Conservation (phyloP, 1,140 invertebrate species). For the Hermatobates lingyangjiaoensis region DNA sequence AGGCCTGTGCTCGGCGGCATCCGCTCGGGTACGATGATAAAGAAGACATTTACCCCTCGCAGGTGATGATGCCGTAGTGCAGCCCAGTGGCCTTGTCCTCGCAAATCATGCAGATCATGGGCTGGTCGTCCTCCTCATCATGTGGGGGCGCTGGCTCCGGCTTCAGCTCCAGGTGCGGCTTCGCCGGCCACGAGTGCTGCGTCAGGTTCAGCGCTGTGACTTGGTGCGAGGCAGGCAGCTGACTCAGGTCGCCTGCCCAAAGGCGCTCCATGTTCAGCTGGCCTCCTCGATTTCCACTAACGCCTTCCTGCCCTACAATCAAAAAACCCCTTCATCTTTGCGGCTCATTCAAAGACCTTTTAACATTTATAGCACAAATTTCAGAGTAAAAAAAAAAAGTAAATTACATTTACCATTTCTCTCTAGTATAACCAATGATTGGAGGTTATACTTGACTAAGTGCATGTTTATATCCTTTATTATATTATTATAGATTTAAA, state of each 20-base stretch:
- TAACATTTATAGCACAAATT: too few species aligned
- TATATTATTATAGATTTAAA: too few species aligned
- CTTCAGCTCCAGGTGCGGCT: slow-evolving; percentile 33
- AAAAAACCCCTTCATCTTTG: too few species aligned
- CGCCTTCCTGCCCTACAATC: slow-evolving; percentile 9
- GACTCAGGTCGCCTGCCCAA: slow-evolving; percentile 69
- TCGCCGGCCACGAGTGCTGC: slow-evolving; percentile 32
- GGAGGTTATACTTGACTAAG: too few species aligned
- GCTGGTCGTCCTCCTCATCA: slow-evolving; percentile 73
- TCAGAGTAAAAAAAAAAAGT: too few species aligned
- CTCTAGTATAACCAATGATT: too few species aligned
- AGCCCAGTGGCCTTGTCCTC: slow-evolving; percentile 93
- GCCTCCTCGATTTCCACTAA: slow-evolving; percentile 19
- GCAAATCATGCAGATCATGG: slow-evolving; percentile 95
- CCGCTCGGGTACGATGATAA: neutral
- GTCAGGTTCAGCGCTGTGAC: slow-evolving; percentile 47
- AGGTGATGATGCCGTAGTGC: slow-evolving; percentile 94
- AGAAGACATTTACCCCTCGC: slow-evolving; percentile 57
- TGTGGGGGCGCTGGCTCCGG: slow-evolving; percentile 27
- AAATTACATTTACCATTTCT: too few species aligned
- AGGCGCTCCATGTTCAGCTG: slow-evolving; percentile 78
- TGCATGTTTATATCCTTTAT: too few species aligned
- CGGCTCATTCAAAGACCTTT: too few species aligned
- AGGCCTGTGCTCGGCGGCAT: too few species aligned
- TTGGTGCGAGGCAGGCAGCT: slow-evolving; percentile 60